These are phyloP conservation scores for Notospermus geniculatus DNA, from an alignment of 1,140 invertebrate genomes.

Conservation along the genomic window DNA sequence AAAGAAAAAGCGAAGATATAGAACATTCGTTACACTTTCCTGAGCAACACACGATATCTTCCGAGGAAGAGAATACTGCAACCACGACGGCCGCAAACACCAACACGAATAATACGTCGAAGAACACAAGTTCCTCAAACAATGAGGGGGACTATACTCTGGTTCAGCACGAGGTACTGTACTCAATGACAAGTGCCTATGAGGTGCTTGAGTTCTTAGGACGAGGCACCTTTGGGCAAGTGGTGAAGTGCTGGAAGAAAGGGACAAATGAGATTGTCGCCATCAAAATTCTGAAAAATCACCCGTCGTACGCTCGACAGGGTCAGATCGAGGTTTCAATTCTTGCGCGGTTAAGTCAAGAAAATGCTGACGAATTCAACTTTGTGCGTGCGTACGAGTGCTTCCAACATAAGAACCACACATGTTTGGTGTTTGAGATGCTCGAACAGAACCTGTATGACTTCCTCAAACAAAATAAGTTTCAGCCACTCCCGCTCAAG, in stretches of 20 bases:
- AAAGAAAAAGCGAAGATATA: slow-evolving; percentile 45
- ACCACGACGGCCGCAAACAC: slow-evolving; percentile 72
- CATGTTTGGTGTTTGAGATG: slow-evolving; percentile 99
- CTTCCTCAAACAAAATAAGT: slow-evolving; percentile 99
- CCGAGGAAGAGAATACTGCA: slow-evolving; percentile 46
- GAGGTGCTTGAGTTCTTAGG: slow-evolving; percentile 98
- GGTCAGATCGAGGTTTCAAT: slow-evolving; percentile 99
- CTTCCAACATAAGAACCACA: slow-evolving; percentile 99
- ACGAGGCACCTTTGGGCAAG: slow-evolving; percentile 98
- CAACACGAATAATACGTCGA: slow-evolving; percentile 65
- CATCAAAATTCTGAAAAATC: slow-evolving; percentile 99
- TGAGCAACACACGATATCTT: slow-evolving; percentile 47
- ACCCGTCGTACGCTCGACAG: slow-evolving; percentile 98
- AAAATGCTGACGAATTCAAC: slow-evolving; percentile 98
- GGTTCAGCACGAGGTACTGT: slow-evolving; percentile 96
- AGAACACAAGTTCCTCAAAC: slow-evolving; percentile 57
- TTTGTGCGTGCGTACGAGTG: slow-evolving; percentile 99
- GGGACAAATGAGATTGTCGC: slow-evolving; percentile 99
- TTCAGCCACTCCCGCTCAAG: slow-evolving; percentile 94
- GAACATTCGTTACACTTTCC: slow-evolving; percentile 32
- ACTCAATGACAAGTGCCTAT: slow-evolving; percentile 85
- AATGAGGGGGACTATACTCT: slow-evolving; percentile 94
- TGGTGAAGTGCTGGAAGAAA: slow-evolving; percentile 99
- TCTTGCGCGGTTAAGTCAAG: slow-evolving; percentile 92
- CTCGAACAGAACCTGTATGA: slow-evolving; percentile 99